Conservation (phyloP, 2,797 vertebrate species). For the Sebastes taczanowskii region DNA sequence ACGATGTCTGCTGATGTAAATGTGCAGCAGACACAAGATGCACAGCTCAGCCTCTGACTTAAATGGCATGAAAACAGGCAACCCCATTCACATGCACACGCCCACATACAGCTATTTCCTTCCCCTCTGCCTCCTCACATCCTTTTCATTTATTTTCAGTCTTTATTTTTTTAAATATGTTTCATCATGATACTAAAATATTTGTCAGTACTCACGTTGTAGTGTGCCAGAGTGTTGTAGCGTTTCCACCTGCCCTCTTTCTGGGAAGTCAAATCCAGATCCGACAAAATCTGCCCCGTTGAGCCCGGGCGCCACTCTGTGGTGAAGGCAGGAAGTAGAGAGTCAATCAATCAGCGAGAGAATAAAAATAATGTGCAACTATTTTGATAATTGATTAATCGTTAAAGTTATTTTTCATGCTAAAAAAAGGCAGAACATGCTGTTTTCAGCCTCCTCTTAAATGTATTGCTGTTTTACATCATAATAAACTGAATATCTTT, state of each 20-base stretch:
- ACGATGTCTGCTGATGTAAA: neutral
- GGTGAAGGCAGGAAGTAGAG: conserved; percentile 21
- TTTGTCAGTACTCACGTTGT: conserved; percentile 89
- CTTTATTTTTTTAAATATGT: neutral
- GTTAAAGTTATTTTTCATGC: too few relatives aligned
- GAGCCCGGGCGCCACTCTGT: conserved; percentile 97
- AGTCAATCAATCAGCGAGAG: neutral
- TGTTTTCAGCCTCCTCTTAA: too few relatives aligned
- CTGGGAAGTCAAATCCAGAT: conserved; percentile 96
- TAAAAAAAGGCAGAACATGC: too few relatives aligned
- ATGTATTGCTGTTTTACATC: too few relatives aligned
- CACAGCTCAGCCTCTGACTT: conserved; percentile 6
- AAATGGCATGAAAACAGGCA: conserved; percentile 32
- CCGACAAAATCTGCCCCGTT: conserved; percentile 95
- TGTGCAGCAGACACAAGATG: conserved; percentile 17
- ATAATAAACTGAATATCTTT: too few relatives aligned
- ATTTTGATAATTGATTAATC: too few relatives aligned
- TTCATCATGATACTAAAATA: neutral
- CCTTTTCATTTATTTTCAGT: conserved; percentile 5
- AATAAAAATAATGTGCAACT: too few relatives aligned
- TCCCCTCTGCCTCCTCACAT: conserved; percentile 9
- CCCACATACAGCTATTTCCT: conserved; percentile 24
- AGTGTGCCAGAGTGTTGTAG: conserved; percentile 97
- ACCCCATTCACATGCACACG: conserved; percentile 24
- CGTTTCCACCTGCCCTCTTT: conserved; percentile 94